These are phyloP conservation scores for Lanius collurio DNA, from an alignment of 2,113 vertebrate species.

Conservation along the genomic window DNA sequence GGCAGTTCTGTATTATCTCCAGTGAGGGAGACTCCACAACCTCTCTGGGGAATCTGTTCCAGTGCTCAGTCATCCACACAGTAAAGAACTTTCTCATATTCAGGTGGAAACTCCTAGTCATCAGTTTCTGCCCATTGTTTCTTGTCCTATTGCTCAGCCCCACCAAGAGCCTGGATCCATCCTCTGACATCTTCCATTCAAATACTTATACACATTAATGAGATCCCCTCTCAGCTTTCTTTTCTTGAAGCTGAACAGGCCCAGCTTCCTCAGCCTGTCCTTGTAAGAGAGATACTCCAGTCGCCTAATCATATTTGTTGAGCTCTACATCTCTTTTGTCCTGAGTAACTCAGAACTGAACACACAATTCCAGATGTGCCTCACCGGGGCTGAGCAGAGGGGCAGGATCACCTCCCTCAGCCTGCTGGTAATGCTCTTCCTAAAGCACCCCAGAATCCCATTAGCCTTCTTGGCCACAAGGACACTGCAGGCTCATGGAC, in stretches of 20 bases:
- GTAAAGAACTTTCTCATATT: not conserved
- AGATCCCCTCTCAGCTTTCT: not conserved
- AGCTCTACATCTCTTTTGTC: not conserved
- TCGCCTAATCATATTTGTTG: not conserved
- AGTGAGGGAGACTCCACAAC: not conserved
- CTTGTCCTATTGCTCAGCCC: not conserved
- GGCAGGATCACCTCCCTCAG: not conserved
- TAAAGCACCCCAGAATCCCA: rapidly evolving
- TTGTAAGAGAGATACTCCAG: not conserved
- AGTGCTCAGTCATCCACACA: too few species aligned
- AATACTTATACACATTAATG: not conserved
- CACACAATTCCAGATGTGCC: not conserved
- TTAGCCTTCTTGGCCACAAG: not conserved
- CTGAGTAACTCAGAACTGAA: not conserved
- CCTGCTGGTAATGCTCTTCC: not conserved
- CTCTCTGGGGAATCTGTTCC: not conserved
- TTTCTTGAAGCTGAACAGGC: not conserved
- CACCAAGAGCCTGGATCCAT: not conserved
- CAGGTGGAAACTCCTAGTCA: not conserved
- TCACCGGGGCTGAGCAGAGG: not conserved
- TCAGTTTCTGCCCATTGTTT: rapidly evolving
- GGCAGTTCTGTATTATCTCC: not conserved
- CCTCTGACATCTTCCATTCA: not conserved
- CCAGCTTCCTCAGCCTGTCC: not conserved
- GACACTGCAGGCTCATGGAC: not conserved